phyloP scores from a whole-genome alignment of 2,888 invertebrate genomes.

The Strigamia transsilvanica region DNA sequence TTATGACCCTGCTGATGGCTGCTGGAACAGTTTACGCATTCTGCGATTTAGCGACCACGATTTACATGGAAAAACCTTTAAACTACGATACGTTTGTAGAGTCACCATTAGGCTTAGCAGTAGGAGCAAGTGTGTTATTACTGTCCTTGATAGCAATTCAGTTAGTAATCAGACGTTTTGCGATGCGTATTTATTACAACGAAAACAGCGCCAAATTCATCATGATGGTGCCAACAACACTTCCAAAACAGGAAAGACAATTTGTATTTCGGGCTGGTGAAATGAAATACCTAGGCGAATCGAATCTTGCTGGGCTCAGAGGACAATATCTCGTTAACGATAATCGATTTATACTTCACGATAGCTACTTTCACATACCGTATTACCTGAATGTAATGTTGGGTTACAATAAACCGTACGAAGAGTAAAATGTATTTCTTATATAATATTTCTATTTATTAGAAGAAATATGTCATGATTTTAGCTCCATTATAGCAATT shows the following conservation, averaged over 20 bases:
- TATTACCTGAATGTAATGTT: constrained; percentile 45
- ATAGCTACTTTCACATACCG: background rate
- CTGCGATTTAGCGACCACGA: background rate
- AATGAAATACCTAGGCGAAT: background rate
- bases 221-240: background rate
- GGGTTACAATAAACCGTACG: background rate
- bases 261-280: constrained; percentile 12
- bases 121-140: background rate
- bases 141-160: background rate
- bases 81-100: background rate
- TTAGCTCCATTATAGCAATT: background rate
- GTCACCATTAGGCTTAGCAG: background rate
- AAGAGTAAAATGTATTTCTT: background rate
- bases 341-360: constrained; percentile 12
- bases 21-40: background rate
- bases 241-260: background rate
- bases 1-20: background rate
- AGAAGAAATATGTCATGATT: constrained; percentile 10
- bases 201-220: constrained; percentile 36
- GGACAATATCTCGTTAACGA: background rate
- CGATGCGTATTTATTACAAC: constrained; percentile 49
- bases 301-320: background rate
- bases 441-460: background rate
- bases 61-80: background rate
- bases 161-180: constrained; percentile 8